Evolutionary conservation across 2,888 invertebrate genomes (phyloP).

Genomic region (Allacma fusca): DNA sequence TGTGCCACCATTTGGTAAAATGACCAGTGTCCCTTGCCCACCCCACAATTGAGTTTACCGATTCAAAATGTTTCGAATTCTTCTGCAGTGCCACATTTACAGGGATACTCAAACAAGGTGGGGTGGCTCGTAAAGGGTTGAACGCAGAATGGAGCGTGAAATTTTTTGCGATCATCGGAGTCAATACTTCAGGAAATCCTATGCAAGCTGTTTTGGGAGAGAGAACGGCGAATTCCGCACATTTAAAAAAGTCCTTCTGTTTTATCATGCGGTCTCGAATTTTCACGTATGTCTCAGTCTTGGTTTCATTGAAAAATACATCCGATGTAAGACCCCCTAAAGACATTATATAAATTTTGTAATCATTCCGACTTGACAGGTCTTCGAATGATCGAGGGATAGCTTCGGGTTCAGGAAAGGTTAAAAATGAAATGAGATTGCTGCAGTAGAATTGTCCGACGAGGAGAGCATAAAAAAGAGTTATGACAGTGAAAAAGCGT

Average conservation of each 20-base stretch:
- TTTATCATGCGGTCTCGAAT: neutral
- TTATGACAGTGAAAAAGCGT: too few species aligned
- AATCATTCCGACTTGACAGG: neutral
- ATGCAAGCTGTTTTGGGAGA: constrained; percentile 11
- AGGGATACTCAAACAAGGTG: too few species aligned
- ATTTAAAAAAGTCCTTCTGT: neutral
- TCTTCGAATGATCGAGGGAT: constrained; percentile 18
- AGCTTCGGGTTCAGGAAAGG: neutral
- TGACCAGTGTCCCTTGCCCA: too few species aligned
- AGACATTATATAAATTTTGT: neutral
- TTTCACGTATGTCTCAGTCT: neutral
- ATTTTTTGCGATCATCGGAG: neutral
- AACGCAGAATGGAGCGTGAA: neutral
- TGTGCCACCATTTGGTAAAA: too few species aligned
- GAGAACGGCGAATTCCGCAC: neutral
- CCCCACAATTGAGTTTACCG: too few species aligned
- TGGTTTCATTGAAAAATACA: neutral
- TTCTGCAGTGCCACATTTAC: too few species aligned
- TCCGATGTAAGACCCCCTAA: neutral
- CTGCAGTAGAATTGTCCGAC: too few species aligned
- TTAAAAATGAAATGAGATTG: too few species aligned
- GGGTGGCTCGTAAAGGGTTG: too few species aligned
- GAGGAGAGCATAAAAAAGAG: too few species aligned
- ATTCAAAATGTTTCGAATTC: too few species aligned
- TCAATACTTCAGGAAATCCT: neutral